Base-by-base conservation (phyloP, 2,888 invertebrate genomes). In the Agrochola macilenta region DNA sequence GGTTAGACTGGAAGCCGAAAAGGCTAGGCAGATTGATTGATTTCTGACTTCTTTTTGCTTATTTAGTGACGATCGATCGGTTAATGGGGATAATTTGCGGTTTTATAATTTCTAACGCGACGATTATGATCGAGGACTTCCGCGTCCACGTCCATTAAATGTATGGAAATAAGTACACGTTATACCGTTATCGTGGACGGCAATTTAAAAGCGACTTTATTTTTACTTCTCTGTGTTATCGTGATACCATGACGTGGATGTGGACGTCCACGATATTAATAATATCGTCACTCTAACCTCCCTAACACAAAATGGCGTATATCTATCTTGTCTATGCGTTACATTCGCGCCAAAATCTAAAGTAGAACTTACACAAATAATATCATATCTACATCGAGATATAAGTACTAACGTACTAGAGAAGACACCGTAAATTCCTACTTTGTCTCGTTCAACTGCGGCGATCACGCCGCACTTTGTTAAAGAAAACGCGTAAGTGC, bases 301-400 rank as follows among this genome's bases (percentile, higher is more conserved):
- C n/a, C 23, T 30, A 23, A 63, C 8, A 14, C 14, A 69, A 74
- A 70, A 66, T 66, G 58, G 43, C 46, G n/a, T n/a, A 2, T 9
- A 17, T 14, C 39, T 54, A 66, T 66, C 1, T 63, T 35, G 26
- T 26, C 57, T 35, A 57, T 58, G 23, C 1, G 0, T 58, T 20
- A 14, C 11, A 54, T 70, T 71, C 39, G 23, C 46, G 46, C 70
- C 46, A 46, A 77, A 61, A 17, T 14, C 11, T 49, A 26, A 61
- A 57, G 9, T 17, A 23, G 12, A 11, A 54, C 14, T 26, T 35
- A 11, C 11, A 8, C 9, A n/a, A 35, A 30, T 54, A 35, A 20
- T 46, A 60, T 49, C n/a, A n/a, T n/a, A n/a, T n/a, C n/a, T n/a
- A n/a, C n/a, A n/a, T n/a, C n/a, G n/a, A n/a, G n/a, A n/a, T n/a